Conservation (phyloP, 2,113 vertebrate species). For the Myocastor coypus region DNA sequence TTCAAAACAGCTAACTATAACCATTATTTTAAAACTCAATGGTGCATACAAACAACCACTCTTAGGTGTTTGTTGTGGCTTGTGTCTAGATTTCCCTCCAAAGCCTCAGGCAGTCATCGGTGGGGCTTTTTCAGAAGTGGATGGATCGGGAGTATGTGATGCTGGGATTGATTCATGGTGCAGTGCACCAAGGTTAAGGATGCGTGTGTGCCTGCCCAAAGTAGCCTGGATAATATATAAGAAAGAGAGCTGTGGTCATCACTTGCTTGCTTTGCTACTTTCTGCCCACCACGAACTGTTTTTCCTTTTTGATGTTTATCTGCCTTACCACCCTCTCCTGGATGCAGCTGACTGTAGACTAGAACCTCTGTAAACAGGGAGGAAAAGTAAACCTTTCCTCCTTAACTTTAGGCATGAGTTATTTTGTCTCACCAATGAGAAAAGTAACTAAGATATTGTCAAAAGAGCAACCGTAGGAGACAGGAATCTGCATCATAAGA, state of each 20-base stretch:
- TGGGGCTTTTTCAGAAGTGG: background rate
- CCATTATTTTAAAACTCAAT: background rate
- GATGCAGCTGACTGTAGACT: background rate
- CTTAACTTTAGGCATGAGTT: background rate
- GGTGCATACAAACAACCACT: background rate
- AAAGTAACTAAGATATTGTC: background rate
- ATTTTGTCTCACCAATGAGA: background rate
- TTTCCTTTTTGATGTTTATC: background rate
- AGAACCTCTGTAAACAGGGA: background rate
- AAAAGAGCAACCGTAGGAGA: background rate
- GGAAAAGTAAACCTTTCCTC: background rate
- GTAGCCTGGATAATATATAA: background rate
- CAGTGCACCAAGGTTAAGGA: background rate
- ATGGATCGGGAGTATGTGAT: background rate
- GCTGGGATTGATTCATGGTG: background rate
- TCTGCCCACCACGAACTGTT: background rate
- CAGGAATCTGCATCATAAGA: background rate
- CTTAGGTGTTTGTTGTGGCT: background rate
- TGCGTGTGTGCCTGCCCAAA: background rate
- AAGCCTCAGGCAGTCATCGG: background rate
- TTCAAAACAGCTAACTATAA: background rate
- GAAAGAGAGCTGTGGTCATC: background rate
- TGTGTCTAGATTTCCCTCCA: background rate
- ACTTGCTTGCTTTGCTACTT: background rate
- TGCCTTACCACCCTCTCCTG: background rate